Base-by-base conservation (phyloP, 2,888 invertebrate species). In the Sabellastarte sp. region DNA sequence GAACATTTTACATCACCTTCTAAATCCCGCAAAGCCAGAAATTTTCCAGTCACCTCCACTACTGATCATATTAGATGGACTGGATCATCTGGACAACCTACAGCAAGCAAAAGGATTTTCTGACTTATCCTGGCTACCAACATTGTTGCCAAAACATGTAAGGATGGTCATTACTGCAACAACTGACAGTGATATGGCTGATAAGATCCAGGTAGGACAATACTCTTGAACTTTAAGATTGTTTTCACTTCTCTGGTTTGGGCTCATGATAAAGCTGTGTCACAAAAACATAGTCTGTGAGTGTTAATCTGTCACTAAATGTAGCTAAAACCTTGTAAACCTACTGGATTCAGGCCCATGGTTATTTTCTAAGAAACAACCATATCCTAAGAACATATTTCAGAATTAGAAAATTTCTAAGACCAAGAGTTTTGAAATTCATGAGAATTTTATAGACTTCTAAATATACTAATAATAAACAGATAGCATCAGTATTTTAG, bases 121-220 rank as follows among this genome's bases (percentile, higher is more conserved):
- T n/a, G 87, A 87, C 64, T 86, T 90, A 29, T 87, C 89, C 68
- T 93, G 92, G 92, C 85, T 93, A 72, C 91, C 91, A 5, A 85
- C 86, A 57, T 87, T 88, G 59, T 84, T 92, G 70, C 91, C 91
- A 4, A 87, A 88, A 66, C 89, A 90, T 77, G 88, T 90, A 63
- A 91, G 91, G 85, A 85, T 93, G 76, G 88, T 93, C 64, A 84
- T 92, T 74, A 91, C 91, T 4, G 88, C 89, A 73, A 87, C 88
- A 56, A 89, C 89, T 80, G 87, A 87, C 15, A 33, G 59, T 5
- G n/a, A 32, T 26, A 58, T 59, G 15, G 33, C 15, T 31, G 4
- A 30, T 28, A 57, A 30, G 15, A 26, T 26, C 5, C 28, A 15
- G 31, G 31, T 57, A 10, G 15, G 28, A 4, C 15, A 57, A 4